Evolutionary conservation across 1,140 invertebrate species (phyloP), one percentile per base, ranked within the genome.

Genomic region (Drosophila jambulina): DNA sequence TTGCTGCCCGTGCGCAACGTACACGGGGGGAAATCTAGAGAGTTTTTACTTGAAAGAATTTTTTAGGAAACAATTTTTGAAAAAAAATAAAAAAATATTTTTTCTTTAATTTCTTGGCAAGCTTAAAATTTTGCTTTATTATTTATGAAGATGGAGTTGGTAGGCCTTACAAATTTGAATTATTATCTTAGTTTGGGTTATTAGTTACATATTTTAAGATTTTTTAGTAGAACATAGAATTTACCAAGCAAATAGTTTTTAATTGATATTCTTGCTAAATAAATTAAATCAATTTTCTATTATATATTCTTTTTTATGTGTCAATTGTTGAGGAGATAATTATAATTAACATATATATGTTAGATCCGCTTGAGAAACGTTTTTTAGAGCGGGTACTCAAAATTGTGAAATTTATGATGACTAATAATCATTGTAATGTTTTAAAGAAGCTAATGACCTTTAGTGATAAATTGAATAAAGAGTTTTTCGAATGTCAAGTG

Each of bases 1-100:
- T 75, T 67, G 69, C 75, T 60, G 76, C 62, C 71, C 61, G 70
- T 76, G 49, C 51, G 57, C 51, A 88, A 80, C 72, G 2, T 67
- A 9, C 62, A 70, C 46, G 12, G 48, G 9, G 19, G 13, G 7
- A 62, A 62, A 45, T 19, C 5, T 40, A 27, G 0, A 13, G 6
- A 23, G 19, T 34, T 34, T 32, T 32, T 21, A 51, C 6, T 53
- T 21, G 0, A 0, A 21, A 17, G 29, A 9, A 9, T 53, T 34
- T 23, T 0, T 17, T 5, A 17, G 5, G 23, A 8, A 12, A 15
- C 0, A 19, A 8, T 13, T 49, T n/a, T 9, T 19, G 0, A 32
- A 13, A 13, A n/a, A n/a, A 6, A n/a, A 19, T 5, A 6, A n/a
- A n/a, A n/a, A n/a, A n/a, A n/a, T n/a, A 0, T n/a, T 10, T 27